A percentile compares a stretch with the other conserved stretches of the same genome.
Evolutionary conservation across 64 coral and sea anemone genomes (phyloP).

Genomic region (Montipora efflorescens): DNA sequence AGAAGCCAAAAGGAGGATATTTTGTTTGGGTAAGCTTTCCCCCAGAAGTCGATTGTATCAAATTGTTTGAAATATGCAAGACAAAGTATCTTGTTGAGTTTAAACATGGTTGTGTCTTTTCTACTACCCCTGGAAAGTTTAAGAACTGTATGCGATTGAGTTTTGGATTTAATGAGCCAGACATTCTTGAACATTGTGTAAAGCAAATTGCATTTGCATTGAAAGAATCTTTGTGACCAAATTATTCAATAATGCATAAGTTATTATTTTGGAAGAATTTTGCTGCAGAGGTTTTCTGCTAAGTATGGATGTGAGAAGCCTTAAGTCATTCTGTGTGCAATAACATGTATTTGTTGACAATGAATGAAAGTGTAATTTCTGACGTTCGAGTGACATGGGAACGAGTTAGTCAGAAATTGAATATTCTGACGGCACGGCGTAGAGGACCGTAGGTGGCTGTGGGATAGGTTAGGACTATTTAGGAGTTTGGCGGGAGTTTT

Average conservation of each 20-base stretch:
- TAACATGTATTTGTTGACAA: too few relatives aligned
- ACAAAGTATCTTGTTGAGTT: conserved; percentile 69
- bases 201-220: conserved; percentile 65
- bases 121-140: conserved; percentile 81
- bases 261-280: not conserved
- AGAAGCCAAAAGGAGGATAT: conserved; percentile 80
- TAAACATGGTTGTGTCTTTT: conserved; percentile 34
- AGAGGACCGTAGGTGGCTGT: too few relatives aligned
- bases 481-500: too few relatives aligned
- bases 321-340: too few relatives aligned
- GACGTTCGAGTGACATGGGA: too few relatives aligned
- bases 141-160: conserved; percentile 71
- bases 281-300: too few relatives aligned
- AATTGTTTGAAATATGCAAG: conserved; percentile 58
- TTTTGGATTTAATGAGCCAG: conserved; percentile 70
- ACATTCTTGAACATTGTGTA: conserved; percentile 65
- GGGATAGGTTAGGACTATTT: too few relatives aligned
- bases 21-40: conserved; percentile 90
- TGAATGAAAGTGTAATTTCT: too few relatives aligned
- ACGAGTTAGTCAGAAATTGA: too few relatives aligned
- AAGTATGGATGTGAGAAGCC: too few relatives aligned
- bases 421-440: too few relatives aligned
- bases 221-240: conserved; percentile 7
- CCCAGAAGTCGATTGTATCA: conserved; percentile 54
- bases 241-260: not conserved